Evolutionary conservation across 2,113 vertebrate genomes (phyloP).

Genomic region (Microcebus murinus): DNA sequence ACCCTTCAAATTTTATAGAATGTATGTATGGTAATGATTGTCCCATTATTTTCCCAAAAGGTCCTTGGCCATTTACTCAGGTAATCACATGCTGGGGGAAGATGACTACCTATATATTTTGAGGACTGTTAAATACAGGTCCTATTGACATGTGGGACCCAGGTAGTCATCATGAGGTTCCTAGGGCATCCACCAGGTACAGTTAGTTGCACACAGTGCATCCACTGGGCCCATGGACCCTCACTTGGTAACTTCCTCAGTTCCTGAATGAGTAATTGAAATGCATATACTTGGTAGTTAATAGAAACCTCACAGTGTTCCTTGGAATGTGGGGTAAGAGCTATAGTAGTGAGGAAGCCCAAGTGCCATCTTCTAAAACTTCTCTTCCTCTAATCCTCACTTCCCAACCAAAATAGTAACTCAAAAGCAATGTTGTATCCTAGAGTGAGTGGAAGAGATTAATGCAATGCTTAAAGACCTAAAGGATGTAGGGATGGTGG

Average conservation of each 20-base stretch:
- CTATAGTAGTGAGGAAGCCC: not conserved
- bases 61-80: not conserved
- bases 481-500: too few relatives aligned
- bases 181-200: not conserved
- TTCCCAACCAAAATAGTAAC: not conserved
- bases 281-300: not conserved
- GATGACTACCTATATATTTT: not conserved
- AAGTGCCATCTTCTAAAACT: not conserved
- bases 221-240: not conserved
- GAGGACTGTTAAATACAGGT: not conserved
- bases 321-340: not conserved
- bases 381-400: not conserved
- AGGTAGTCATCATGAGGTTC: not conserved
- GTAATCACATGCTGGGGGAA: not conserved
- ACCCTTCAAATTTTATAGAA: not conserved
- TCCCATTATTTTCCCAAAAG: not conserved
- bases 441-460: not conserved
- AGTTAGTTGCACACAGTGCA: not conserved
- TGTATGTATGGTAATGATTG: not conserved
- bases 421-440: not conserved
- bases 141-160: not conserved
- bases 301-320: not conserved
- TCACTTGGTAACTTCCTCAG: not conserved
- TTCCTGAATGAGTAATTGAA: not conserved
- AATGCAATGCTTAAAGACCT: not conserved